Evolutionary conservation across 2,888 invertebrate species (phyloP).

Genomic region (Eucriotettix oculatus): DNA sequence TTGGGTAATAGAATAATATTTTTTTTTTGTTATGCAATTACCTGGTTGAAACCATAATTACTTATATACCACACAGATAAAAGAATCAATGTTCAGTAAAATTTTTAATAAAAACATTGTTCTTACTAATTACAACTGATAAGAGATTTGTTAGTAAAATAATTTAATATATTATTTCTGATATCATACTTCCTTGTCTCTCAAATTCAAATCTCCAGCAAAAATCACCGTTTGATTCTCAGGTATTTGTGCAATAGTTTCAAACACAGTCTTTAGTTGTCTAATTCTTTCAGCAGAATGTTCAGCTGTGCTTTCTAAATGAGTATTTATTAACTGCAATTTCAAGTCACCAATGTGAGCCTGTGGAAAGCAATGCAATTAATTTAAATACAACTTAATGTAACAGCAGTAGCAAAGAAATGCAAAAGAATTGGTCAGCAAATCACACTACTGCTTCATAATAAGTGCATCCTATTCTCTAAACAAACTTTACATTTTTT

Average conservation of each 20-base stretch:
- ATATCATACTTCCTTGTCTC: conserved; percentile 34
- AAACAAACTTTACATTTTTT: no score
- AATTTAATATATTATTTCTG: no score
- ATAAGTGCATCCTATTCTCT: no score
- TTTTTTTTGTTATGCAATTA: no score
- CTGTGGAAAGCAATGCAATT: conserved; percentile 13
- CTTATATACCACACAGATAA: background rate
- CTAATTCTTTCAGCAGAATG: conserved; percentile 25
- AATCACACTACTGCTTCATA: no score
- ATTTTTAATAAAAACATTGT: background rate
- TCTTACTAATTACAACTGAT: no score
- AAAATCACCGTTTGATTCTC: conserved; percentile 27
- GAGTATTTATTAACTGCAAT: conserved; percentile 33
- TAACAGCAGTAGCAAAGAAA: no score
- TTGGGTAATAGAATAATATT: no score
- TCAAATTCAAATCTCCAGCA: conserved; percentile 40
- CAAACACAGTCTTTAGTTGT: conserved; percentile 27
- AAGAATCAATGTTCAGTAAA: no score
- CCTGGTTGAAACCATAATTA: no score
- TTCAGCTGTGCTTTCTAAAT: conserved; percentile 37
- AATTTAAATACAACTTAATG: background rate
- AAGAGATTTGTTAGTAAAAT: no score
- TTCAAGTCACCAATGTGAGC: conserved; percentile 22
- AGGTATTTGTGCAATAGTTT: conserved; percentile 14
- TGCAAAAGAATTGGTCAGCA: no score